These are phyloP conservation scores for Graphium colonna DNA, from an alignment of 2,888 invertebrate species.

Conservation along the genomic window DNA sequence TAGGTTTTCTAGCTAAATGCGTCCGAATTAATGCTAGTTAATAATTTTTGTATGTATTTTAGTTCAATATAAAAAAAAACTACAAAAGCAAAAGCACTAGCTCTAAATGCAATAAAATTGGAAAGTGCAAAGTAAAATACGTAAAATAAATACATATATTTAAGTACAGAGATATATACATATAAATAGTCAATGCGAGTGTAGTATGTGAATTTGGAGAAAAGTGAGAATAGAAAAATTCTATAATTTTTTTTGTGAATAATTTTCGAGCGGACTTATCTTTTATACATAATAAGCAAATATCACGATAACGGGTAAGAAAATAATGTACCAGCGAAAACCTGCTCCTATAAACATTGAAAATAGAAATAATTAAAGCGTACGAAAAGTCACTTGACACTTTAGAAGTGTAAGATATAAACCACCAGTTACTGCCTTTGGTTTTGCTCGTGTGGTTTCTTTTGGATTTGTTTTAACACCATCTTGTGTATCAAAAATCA, in stretches of 20 bases:
- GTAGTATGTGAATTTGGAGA: not conserved
- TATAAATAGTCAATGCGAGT: not conserved
- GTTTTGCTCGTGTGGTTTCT: no score
- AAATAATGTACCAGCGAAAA: not conserved
- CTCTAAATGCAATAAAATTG: constrained; percentile 40
- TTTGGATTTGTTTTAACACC: no score
- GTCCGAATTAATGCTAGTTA: not conserved
- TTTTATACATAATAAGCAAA: not conserved
- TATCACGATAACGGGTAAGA: not conserved
- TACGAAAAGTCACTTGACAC: not conserved
- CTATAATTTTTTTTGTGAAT: not conserved
- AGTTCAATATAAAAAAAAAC: constrained; percentile 3
- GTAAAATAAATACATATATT: constrained; percentile 11
- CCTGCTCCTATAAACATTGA: not conserved
- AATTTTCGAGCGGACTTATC: not conserved
- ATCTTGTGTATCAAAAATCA: no score
- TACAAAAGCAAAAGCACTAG: constrained; percentile 48
- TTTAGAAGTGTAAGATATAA: no score
- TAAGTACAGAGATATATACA: constrained; percentile 1
- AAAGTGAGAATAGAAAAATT: not conserved
- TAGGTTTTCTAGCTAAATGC: not conserved
- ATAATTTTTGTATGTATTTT: not conserved
- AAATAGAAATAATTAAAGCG: not conserved
- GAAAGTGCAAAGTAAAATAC: constrained; percentile 44
- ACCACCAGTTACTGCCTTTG: no score